A percentile compares a stretch with the other conserved stretches of the same genome.
Conservation (phyloP, 2,888 invertebrate genomes). For the Heliconius ethilla region DNA sequence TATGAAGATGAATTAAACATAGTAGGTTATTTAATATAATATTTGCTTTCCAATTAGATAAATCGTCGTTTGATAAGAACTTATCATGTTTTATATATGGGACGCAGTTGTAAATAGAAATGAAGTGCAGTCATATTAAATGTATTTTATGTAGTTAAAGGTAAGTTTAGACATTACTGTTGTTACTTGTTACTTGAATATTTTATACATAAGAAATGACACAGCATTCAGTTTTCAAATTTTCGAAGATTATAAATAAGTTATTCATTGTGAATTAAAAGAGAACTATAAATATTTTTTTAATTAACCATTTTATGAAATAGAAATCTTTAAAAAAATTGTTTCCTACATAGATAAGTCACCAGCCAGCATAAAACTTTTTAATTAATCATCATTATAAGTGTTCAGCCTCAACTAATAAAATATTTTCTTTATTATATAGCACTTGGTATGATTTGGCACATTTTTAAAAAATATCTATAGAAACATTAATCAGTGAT, state of each 20-base stretch:
- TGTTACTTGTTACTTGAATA: neutral
- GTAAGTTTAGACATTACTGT: conserved; percentile 40
- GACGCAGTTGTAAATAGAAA: conserved; percentile 42
- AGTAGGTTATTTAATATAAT: conserved; percentile 32
- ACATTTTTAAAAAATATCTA: neutral
- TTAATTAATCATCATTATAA: neutral
- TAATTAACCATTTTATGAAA: neutral
- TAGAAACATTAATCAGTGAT: neutral
- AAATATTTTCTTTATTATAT: neutral
- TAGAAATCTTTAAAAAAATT: neutral
- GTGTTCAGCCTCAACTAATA: too few species aligned
- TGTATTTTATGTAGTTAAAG: conserved; percentile 21
- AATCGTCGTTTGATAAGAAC: conserved; percentile 47
- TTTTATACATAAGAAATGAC: neutral
- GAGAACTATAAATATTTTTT: neutral
- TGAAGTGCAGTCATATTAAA: conserved; percentile 34
- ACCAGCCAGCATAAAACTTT: neutral
- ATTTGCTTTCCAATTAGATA: conserved; percentile 48
- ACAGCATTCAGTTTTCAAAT: neutral
- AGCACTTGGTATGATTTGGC: neutral
- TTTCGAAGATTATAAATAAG: neutral
- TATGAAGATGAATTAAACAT: neutral
- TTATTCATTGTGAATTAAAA: neutral
- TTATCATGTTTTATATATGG: conserved; percentile 40
- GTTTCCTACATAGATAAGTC: neutral